These are phyloP conservation scores for Planococcus citri DNA, from an alignment of 1,140 invertebrate species.

Conservation along the genomic window DNA sequence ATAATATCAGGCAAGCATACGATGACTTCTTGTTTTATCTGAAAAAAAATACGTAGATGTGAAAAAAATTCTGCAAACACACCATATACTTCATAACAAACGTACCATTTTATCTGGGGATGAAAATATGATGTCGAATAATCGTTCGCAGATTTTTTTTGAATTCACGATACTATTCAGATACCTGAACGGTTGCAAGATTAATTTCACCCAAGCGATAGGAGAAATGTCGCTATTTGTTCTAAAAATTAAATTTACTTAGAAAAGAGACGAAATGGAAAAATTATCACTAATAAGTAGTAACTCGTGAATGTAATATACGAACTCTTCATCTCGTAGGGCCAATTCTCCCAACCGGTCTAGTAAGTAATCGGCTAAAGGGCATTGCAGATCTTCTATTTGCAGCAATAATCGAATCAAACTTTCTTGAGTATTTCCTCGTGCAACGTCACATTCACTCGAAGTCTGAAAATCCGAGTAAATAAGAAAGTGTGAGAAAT, in stretches of 20 bases:
- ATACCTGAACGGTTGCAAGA: constrained; percentile 25
- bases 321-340: constrained; percentile 20
- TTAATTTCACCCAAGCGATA: constrained; percentile 26
- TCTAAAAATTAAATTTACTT: not conserved
- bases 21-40: constrained; percentile 26
- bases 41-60: too few relatives aligned
- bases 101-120: not conserved
- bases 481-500: not conserved
- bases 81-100: too few relatives aligned
- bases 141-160: constrained; percentile 21
- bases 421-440: constrained; percentile 23
- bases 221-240: constrained; percentile 9
- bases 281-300: not conserved
- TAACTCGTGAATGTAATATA: not conserved
- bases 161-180: constrained; percentile 23
- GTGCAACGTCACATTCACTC: not conserved
- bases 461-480: not conserved
- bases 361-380: constrained; percentile 25
- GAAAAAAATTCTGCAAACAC: not conserved
- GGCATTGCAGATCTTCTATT: constrained; percentile 25
- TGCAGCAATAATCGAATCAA: constrained; percentile 26
- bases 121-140: constrained; percentile 21
- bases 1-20: constrained; percentile 25
- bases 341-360: constrained; percentile 27
- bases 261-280: not conserved